Base-by-base conservation (phyloP, 2,888 invertebrate species). In the Sisyra nigra region DNA sequence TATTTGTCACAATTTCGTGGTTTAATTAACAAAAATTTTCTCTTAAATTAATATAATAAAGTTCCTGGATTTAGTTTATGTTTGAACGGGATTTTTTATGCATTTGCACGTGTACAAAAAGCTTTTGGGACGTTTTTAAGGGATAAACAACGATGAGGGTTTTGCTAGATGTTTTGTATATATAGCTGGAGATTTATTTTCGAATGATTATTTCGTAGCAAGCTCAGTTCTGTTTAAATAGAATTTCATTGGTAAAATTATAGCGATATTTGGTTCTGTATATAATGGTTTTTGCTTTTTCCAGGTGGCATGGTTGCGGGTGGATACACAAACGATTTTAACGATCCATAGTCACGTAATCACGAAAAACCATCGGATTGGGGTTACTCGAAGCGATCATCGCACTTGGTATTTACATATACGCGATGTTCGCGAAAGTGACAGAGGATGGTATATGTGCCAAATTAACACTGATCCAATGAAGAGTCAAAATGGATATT, bases 301-400 rank as follows among this genome's bases (percentile, higher is more conserved):
- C 35, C 65, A 89, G 88, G 86, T 88, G 55, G 88, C 88, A 56
- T 89, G 88, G 87, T 69, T 88, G 45, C 76, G 86, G 48, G 87
- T 88, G 44, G 88, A 88, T 67, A 88, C 87, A 31, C 88, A 89
- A 61, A 88, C 87, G 7, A 86, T 89, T 54, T 70, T 89, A 52
- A 87, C 87, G 35, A 88, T 89, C 55, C 86, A 86, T 48, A 80
- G 76, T 54, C 85, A 88, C 67, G 86, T 88, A 58, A 88, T 88
- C 61, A 88, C 88, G 45, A 84, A 88, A 66, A 88, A 87, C 66
- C 85, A 87, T 62, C 74, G 88, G 51, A 81, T 88, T 58, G 78
- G 76, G 52, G 79, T 88, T 52, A 76, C 76, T 47, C 81, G 77
- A 62, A 80, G 80, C 44, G 86, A 87, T 59, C 74, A 74, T 57